These are phyloP conservation scores for Andrena dorsata DNA, from an alignment of 2,888 invertebrate genomes.

Conservation along the genomic window DNA sequence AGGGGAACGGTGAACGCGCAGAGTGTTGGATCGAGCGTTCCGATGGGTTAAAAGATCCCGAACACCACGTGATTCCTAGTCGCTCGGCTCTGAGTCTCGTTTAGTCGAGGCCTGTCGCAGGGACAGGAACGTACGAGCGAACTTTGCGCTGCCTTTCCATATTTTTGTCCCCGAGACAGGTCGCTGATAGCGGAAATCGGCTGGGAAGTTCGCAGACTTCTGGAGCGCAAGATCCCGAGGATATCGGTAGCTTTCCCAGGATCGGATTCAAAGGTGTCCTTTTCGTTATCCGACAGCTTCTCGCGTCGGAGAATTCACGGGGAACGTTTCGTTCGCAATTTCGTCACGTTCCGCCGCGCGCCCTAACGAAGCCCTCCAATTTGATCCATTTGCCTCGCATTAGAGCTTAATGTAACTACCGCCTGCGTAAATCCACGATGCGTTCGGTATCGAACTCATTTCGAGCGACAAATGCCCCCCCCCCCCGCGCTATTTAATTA, in stretches of 20 bases:
- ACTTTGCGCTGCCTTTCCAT: conserved; percentile 13
- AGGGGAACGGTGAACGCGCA: conserved; percentile 9
- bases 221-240: neutral
- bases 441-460: neutral
- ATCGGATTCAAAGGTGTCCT: neutral
- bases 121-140: conserved; percentile 12
- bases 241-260: neutral
- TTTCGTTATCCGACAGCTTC: neutral
- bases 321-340: neutral
- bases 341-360: neutral
- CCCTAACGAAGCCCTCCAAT: neutral
- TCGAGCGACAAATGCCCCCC: conserved; percentile 8
- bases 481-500: conserved; percentile 27
- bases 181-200: conserved; percentile 15
- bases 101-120: neutral
- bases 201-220: neutral
- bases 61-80: no score
- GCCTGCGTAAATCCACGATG: conserved; percentile 1
- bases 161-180: neutral
- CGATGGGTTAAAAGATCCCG: conserved; percentile 13
- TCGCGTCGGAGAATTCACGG: neutral
- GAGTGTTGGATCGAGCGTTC: neutral
- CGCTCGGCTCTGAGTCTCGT: no score
- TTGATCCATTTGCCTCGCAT: conserved; percentile 11
- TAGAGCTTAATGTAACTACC: conserved; percentile 12